These are phyloP conservation scores for Yponomeuta malinellus DNA, from an alignment of 2,888 invertebrate genomes.

Conservation along the genomic window DNA sequence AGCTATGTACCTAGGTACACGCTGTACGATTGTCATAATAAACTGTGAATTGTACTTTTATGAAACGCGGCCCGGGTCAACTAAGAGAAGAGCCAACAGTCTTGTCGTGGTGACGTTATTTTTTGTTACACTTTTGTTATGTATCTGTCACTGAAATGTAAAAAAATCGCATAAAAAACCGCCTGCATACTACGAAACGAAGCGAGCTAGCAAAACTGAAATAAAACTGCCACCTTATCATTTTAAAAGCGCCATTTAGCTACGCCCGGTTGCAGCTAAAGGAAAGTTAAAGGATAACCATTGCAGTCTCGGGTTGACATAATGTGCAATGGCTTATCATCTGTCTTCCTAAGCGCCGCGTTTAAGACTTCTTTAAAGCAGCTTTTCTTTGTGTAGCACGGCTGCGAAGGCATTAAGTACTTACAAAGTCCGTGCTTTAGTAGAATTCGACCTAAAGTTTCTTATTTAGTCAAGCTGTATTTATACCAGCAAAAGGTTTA, in stretches of 20 bases:
- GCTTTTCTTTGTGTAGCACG: slow-evolving; percentile 2
- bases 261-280: background rate
- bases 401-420: background rate
- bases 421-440: background rate
- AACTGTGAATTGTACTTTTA: too few relatives aligned
- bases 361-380: slow-evolving; percentile 3
- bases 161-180: too few relatives aligned
- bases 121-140: too few relatives aligned
- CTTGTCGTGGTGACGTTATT: too few relatives aligned
- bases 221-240: background rate
- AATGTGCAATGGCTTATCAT: slow-evolving; percentile 3
- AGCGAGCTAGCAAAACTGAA: too few relatives aligned
- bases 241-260: background rate
- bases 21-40: too few relatives aligned
- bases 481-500: background rate
- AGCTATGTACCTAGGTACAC: too few relatives aligned
- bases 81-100: too few relatives aligned
- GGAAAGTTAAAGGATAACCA: slow-evolving; percentile 1
- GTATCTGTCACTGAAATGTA: too few relatives aligned
- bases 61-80: too few relatives aligned
- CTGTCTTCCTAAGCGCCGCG: background rate
- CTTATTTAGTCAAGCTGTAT: background rate
- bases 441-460: background rate
- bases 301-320: background rate
- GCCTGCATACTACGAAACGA: too few relatives aligned